Percentiles rank a stretch among this genome's conserved stretches.
Evolutionary conservation across 2,888 invertebrate species (phyloP).

Genomic region (Ametastegia equiseti): DNA sequence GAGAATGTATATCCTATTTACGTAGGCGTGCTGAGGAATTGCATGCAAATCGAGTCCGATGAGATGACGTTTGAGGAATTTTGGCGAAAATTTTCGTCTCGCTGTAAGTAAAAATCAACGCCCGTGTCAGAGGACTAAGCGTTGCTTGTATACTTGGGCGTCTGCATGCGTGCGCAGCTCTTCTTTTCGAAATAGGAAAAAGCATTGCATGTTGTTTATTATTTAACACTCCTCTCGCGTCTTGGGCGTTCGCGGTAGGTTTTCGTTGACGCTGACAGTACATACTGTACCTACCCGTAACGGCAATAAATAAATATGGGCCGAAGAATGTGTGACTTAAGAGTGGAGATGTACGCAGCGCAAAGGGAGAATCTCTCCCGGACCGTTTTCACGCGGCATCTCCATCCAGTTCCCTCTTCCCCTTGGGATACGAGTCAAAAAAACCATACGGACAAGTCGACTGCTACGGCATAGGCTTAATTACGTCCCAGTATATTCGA

Average conservation of each 20-base stretch:
- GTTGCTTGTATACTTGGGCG: neutral
- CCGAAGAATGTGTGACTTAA: conserved; percentile 5
- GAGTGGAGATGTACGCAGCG: neutral
- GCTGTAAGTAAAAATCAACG: neutral
- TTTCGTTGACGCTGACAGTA: conserved; percentile 10
- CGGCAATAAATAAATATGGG: conserved; percentile 13
- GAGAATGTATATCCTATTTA: too few relatives aligned
- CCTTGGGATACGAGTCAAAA: too few relatives aligned
- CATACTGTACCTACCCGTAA: conserved; percentile 12
- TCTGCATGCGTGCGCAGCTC: neutral
- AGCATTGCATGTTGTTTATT: conserved; percentile 20
- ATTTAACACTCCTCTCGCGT: conserved; percentile 5
- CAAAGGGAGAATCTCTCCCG: neutral
- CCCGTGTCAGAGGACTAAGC: neutral
- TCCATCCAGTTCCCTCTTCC: too few relatives aligned
- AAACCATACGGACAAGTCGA: too few relatives aligned
- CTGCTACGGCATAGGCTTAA: too few relatives aligned
- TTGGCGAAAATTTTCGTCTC: neutral
- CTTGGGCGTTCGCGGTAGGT: neutral
- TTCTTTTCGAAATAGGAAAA: conserved; percentile 5
- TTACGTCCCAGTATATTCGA: too few relatives aligned
- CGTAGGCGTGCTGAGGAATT: neutral
- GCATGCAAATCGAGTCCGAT: neutral
- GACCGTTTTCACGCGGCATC: neutral
- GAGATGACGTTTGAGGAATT: neutral